Percentiles rank a stretch among this genome's conserved stretches.
These are phyloP conservation scores for Andinoacara biseriatus DNA, from an alignment of 2,113 vertebrate species.

Conservation along the genomic window DNA sequence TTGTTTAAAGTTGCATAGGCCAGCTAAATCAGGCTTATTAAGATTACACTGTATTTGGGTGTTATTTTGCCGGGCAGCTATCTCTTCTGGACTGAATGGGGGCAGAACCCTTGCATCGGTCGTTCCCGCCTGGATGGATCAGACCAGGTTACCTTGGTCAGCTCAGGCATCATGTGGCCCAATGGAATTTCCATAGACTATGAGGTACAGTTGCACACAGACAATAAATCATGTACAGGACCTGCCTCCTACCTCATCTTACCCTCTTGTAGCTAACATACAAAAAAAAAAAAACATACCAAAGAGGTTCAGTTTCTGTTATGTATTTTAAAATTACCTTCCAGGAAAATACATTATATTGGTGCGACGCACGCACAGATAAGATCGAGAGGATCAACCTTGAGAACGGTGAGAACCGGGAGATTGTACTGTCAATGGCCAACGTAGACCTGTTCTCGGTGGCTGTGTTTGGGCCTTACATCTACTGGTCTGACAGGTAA, in stretches of 20 bases:
- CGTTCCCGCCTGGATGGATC: constrained; percentile 93
- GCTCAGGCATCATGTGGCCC: constrained; percentile 92
- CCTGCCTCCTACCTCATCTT: constrained; percentile 45
- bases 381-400: constrained; percentile 99
- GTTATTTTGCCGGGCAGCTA: constrained; percentile 77
- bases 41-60: neutral
- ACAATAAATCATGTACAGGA: neutral
- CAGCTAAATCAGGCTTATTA: neutral
- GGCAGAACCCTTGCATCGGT: constrained; percentile 93
- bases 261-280: constrained; percentile 71
- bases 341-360: constrained; percentile 99
- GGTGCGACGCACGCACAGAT: constrained; percentile 98
- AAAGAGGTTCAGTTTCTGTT: constrained; percentile 52
- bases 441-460: constrained; percentile 99
- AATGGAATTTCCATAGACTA: constrained; percentile 98
- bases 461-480: constrained; percentile 97
- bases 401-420: constrained; percentile 93
- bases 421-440: constrained; percentile 96
- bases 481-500: constrained; percentile 99
- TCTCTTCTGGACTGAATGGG: constrained; percentile 99
- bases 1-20: neutral
- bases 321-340: constrained; percentile 86
- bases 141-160: constrained; percentile 91
- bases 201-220: constrained; percentile 82
- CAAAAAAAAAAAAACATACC: constrained; percentile 19